These are phyloP conservation scores for Lutraria rhynchaena DNA, from an alignment of 1,140 invertebrate species.

Conservation along the genomic window DNA sequence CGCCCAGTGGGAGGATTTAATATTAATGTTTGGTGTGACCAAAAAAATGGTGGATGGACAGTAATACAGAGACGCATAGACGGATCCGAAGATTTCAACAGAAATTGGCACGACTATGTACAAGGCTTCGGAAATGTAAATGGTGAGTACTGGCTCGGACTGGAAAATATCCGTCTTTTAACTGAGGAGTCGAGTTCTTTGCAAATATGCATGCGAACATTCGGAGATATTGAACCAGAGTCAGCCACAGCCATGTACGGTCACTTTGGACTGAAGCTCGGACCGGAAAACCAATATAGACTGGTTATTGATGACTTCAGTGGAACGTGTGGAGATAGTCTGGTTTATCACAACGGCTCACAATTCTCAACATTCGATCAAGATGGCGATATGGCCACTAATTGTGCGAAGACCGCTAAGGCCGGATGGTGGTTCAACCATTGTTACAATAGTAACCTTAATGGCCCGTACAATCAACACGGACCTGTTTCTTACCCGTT, in stretches of 20 bases:
- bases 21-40: no score
- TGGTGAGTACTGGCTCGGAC: slow-evolving; percentile 81
- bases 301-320: slow-evolving; percentile 95
- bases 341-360: slow-evolving; percentile 84
- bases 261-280: slow-evolving; percentile 64
- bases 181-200: slow-evolving; percentile 90
- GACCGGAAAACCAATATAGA: slow-evolving; percentile 91
- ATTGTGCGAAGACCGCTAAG: slow-evolving; percentile 85
- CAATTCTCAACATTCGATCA: slow-evolving; percentile 85
- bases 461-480: slow-evolving; percentile 83
- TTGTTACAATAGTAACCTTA: slow-evolving; percentile 86
- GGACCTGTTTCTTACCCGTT: slow-evolving; percentile 63
- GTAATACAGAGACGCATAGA: slow-evolving; percentile 91
- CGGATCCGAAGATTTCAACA: slow-evolving; percentile 90
- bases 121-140: slow-evolving; percentile 95
- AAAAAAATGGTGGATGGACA: slow-evolving; percentile 93
- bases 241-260: slow-evolving; percentile 66
- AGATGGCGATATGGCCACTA: slow-evolving; percentile 85
- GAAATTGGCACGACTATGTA: slow-evolving; percentile 96
- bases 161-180: slow-evolving; percentile 44
- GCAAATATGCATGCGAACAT: slow-evolving; percentile 93
- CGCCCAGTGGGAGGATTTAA: no score
- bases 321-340: slow-evolving; percentile 89
- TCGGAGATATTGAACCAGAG: slow-evolving; percentile 92
- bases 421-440: slow-evolving; percentile 87